phyloP scores from a whole-genome alignment of 2,797 vertebrate species.

The Phataginus tricuspis region DNA sequence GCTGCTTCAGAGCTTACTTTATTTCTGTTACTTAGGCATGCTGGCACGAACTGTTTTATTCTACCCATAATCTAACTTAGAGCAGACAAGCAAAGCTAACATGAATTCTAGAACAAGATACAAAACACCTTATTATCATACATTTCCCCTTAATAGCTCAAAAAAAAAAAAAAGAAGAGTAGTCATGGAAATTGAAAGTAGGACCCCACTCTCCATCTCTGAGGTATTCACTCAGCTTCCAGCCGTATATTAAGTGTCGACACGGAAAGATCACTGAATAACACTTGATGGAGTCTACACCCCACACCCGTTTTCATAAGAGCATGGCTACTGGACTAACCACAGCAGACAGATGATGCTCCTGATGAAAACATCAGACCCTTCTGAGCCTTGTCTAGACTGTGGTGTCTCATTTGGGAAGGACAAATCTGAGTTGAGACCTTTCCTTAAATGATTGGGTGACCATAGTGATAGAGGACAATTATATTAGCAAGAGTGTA shows the following conservation, averaged over 20 bases:
- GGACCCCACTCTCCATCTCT: neutral
- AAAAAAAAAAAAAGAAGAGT: neutral
- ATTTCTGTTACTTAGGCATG: neutral
- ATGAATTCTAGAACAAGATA: conserved; percentile 50
- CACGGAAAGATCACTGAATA: neutral
- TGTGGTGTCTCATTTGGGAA: neutral
- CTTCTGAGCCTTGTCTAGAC: too few species aligned
- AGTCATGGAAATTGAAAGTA: conserved; percentile 52
- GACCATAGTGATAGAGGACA: neutral
- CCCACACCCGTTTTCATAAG: neutral
- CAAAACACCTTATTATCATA: neutral
- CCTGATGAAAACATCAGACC: neutral
- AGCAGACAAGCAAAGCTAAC: conserved; percentile 36
- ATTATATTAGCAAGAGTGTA: neutral
- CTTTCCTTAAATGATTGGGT: neutral
- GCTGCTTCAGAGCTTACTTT: neutral
- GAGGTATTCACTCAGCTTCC: neutral
- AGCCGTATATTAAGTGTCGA: neutral
- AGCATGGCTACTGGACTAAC: neutral
- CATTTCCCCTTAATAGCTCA: conserved; percentile 54
- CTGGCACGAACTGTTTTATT: conserved; percentile 59
- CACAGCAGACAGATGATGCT: neutral
- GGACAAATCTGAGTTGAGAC: neutral
- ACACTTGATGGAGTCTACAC: neutral
- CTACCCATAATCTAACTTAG: conserved; percentile 40